These are phyloP conservation scores for Macrotrachela quadricornifera DNA, from an alignment of 1,140 invertebrate genomes.

Conservation along the genomic window DNA sequence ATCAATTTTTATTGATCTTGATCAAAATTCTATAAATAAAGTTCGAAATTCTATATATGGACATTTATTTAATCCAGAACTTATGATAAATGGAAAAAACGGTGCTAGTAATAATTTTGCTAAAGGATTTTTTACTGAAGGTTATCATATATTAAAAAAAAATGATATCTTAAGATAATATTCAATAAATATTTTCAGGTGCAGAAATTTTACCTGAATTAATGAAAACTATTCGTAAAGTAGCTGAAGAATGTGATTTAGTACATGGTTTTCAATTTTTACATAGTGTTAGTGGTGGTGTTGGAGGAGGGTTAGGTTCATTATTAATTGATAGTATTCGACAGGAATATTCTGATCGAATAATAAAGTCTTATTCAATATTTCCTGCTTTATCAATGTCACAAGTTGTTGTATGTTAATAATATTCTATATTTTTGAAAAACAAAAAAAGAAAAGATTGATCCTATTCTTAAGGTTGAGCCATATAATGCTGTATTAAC, in stretches of 20 bases:
- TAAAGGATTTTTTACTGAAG: neutral
- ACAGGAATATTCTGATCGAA: neutral
- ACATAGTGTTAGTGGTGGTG: neutral
- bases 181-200: neutral
- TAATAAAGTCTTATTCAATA: neutral
- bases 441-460: too few species aligned
- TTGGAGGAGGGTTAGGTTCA: neutral
- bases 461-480: too few species aligned
- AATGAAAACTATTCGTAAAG: too few species aligned
- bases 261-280: conserved; percentile 3
- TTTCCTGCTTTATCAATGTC: neutral
- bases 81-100: too few species aligned
- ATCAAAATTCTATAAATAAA: neutral
- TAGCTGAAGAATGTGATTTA: neutral
- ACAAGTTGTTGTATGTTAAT: too few species aligned
- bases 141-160: neutral
- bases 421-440: too few species aligned
- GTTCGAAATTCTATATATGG: neutral
- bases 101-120: too few species aligned
- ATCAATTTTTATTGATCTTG: neutral
- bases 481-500: too few species aligned
- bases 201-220: too few species aligned
- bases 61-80: too few species aligned
- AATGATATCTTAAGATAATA: neutral
- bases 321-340: neutral